Base-by-base conservation (phyloP, 2,797 vertebrate species). In the Gymnopithys bicolor region DNA sequence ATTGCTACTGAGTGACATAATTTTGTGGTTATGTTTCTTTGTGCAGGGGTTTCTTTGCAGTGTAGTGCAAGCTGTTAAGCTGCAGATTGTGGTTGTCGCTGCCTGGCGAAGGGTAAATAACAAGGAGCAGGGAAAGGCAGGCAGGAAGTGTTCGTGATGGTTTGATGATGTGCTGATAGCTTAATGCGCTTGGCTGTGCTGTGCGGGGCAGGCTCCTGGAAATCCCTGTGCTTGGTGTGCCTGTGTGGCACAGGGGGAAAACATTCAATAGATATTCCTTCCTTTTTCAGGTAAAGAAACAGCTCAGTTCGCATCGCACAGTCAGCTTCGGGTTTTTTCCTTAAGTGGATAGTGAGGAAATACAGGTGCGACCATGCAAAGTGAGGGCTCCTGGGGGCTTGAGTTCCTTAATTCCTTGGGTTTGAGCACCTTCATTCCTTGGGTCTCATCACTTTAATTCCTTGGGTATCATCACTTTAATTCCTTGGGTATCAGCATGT, bases 1-100 rank as follows among this genome's bases (percentile, higher is more conserved):
- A 96, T 94, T 92, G 94, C 87, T 75, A 30, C 79, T 41, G 86
- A 93, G 94, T 60, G 92, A 84, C 87, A 76, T 68, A 63, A 87
- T 79, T 95, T 37, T 92, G 91, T 46, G 76, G 89, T 89, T 84
- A 33, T 73, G 5, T 59, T 51, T 39, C 70, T 71, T 59, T 63
- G 84, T 55, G 87, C 78, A 55, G 62, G 87, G 71, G 51, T 87
- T 85, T 86, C 71, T 71, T 13, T 33, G 63, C 75, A 59, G 79
- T 35, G 67, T n/a, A 77, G 45, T 48, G 84, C 88, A 28, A 69
- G 55, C 46, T 53, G 87, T 74, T 35, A 66, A 80, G 58, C 85
- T 68, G 67, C 67, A 58, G 62, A 79, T 74, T 89, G 68, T 19
- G 71, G 75, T 77, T 69, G 55, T 55, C 3, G 60, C 86, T 64